Base-by-base conservation (phyloP, 2,888 invertebrate species). In the Synergus umbraculus region DNA sequence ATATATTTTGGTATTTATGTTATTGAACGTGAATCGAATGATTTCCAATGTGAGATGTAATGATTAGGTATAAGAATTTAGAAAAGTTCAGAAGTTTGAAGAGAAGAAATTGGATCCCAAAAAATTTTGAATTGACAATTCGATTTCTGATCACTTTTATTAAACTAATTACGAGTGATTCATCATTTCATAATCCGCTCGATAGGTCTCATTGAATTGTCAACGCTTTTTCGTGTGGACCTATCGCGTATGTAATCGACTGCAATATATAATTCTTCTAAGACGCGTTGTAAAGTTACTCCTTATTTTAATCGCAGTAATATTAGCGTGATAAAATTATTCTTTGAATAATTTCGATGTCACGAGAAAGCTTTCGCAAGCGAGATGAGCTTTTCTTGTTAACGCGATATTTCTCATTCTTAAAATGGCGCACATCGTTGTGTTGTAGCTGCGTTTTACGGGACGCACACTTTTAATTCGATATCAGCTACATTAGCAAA, bases 281-380 rank as follows among this genome's bases (percentile, higher is more conserved):
- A 83, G 79, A 81, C 82, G 79, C 84, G 67, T 69, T 49, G 44
- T 77, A 80, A 80, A 83, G 78, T 79, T 83, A 83, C 77, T 82
- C 67, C 78, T 81, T 83, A 81, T 78, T 79, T 81, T 82, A 77
- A 66, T 79, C 69, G 58, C 81, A 81, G 81, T 82, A 64, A 79
- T 81, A 80, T 15, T 79, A 79, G 79, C 49, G 81, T 76, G 49
- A 81, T 78, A 76, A 73, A 73, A 73, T 73, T 73, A 73, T 73
- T 73, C 80, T 80, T 54, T 78, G 77, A 79, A 87, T 83, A 85
- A 65, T 85, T 90, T 90, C 90, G 89, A 90, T 90, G 89, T 90
- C 85, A 88, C 86, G 87, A 88, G 89, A 86, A 90, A 90, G 89
- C 89, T 88, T 86, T 87, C 80, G 79, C 78, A 81, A 65, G 82